Percentiles rank a stretch among this genome's conserved stretches.
These are phyloP conservation scores for Parapsyche elsis DNA, from an alignment of 1,140 invertebrate genomes.

Conservation along the genomic window DNA sequence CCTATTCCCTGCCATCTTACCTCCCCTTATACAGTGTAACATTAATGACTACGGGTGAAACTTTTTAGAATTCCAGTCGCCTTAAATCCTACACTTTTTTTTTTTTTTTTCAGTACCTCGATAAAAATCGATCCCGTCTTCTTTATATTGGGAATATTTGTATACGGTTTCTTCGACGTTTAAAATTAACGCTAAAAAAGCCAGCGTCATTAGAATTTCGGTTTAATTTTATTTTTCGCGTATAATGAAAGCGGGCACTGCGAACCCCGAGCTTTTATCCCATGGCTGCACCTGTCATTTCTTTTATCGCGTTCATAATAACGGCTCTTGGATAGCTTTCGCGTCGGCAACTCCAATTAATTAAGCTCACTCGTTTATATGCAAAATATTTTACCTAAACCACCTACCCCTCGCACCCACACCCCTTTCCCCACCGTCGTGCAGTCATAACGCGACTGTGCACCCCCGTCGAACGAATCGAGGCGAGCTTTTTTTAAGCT, in stretches of 20 bases:
- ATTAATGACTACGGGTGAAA: slow-evolving; percentile 25
- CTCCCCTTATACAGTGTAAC: not conserved
- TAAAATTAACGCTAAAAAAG: no score
- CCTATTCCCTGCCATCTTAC: not conserved
- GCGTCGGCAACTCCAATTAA: slow-evolving; percentile 40
- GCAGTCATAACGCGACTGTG: not conserved
- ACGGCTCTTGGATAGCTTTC: slow-evolving; percentile 30
- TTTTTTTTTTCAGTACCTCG: not conserved
- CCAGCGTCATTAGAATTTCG: no score
- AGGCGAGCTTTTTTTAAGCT: slow-evolving; percentile 32
- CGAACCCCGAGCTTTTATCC: slow-evolving; percentile 7
- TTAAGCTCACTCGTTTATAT: slow-evolving; percentile 42
- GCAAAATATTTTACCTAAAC: slow-evolving; percentile 34
- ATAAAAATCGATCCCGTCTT: no score
- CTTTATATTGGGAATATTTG: no score
- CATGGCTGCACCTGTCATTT: slow-evolving; percentile 36
- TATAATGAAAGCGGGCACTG: no score
- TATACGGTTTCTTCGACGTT: no score
- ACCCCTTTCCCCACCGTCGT: no score
- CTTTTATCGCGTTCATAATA: slow-evolving; percentile 36
- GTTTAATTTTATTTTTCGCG: no score
- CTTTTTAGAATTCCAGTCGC: not conserved
- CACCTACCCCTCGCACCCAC: no score
- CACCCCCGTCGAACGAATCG: not conserved
- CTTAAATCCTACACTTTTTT: not conserved